These are phyloP conservation scores for Typhlomys cinereus DNA, from an alignment of 2,113 vertebrate genomes.

Conservation along the genomic window DNA sequence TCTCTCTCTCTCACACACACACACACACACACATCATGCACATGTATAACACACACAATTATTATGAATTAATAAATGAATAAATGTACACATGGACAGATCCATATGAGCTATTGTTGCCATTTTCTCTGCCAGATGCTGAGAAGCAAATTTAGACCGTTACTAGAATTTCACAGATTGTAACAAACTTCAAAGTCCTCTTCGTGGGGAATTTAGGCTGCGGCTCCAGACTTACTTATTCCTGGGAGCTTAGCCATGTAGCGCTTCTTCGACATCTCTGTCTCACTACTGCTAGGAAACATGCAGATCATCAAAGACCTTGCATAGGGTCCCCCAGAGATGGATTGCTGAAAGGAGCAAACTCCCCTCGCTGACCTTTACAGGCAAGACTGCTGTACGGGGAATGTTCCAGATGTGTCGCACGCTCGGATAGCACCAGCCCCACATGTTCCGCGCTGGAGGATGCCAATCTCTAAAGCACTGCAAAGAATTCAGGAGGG, in stretches of 20 bases:
- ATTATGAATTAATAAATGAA: background rate
- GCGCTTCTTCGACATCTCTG: background rate
- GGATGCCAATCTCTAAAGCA: slow-evolving; percentile 79
- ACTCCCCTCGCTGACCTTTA: slow-evolving; percentile 79
- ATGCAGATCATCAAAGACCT: slow-evolving; percentile 68
- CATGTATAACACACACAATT: no score
- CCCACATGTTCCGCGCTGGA: slow-evolving; percentile 71
- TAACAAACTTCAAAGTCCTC: slow-evolving; percentile 70
- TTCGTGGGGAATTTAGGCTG: slow-evolving; percentile 35
- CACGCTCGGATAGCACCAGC: slow-evolving; percentile 59
- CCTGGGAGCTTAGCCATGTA: slow-evolving; percentile 41
- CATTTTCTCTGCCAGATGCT: slow-evolving; percentile 59
- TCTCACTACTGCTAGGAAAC: slow-evolving; percentile 32
- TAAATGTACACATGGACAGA: background rate
- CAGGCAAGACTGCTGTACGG: slow-evolving; percentile 73
- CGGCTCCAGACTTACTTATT: slow-evolving; percentile 26
- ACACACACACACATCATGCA: background rate
- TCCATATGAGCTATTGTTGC: background rate
- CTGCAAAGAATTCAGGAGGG: slow-evolving; percentile 70
- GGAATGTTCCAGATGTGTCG: slow-evolving; percentile 78
- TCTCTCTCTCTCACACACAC: background rate
- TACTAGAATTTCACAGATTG: slow-evolving; percentile 74
- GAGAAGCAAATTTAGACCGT: slow-evolving; percentile 69
- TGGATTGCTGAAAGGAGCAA: slow-evolving; percentile 77
- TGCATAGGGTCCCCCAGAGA: slow-evolving; percentile 57